Base-by-base conservation (phyloP, 2,888 invertebrate species). In the Chrysina gloriosa region DNA sequence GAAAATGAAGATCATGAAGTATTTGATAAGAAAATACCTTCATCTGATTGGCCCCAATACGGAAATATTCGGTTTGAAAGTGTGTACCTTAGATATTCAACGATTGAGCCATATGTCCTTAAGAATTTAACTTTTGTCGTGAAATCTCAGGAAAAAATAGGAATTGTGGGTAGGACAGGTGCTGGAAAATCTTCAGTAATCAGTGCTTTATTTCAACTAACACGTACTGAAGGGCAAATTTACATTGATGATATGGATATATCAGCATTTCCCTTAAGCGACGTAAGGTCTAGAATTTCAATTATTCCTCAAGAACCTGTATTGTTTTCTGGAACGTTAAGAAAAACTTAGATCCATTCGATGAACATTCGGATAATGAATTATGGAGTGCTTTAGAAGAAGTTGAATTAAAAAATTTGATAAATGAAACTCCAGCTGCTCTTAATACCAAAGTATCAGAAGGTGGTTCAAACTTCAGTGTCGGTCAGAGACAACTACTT, bases 311-410 rank as follows among this genome's bases (percentile, higher is more conserved):
- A 95, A 81, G 94, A 94, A 78, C 94, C 95, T 0, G 93, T 94
- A 63, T 84, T 95, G 48, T 94, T 97, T 84, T 93, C 94, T 0
- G 96, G 95, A 42, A 91, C 93, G 2, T 87, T 97, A 85, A 86
- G 96, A 1, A 91, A 91, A 97, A 97, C 84, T 86, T 97, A 68
- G 96, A 96, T 84, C 96, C 96, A 1, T 96, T 96, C 81, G 89
- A 92, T 71, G 89, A 91, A 77, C 92, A 91, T 77, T 85, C 87
- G 0, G 56, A 73, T 6, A 54, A 63, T 9, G 68, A 70, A 5
- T 39, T 69, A 25, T 71, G 71, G 71, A 65, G 48, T 7, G 71
- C 71, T 39, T 63, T 71, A 42, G 67, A 67, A 31, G 69, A 74
- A 66, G 73, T 74, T 3, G 71, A 73, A 69, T 54, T 74, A 7